These are phyloP conservation scores for Tipula unca DNA, from an alignment of 2,888 invertebrate species.

Conservation along the genomic window DNA sequence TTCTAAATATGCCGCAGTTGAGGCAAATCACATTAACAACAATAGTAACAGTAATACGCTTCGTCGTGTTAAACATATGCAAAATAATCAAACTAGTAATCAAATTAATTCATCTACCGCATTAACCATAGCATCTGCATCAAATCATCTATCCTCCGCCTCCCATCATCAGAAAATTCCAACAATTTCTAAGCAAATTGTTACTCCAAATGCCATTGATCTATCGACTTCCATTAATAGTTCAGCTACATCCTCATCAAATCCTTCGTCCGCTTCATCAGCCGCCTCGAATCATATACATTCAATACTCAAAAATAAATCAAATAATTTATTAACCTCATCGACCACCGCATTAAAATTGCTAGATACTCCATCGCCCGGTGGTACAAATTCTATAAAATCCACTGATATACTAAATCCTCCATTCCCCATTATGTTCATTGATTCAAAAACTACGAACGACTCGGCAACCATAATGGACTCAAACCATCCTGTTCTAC, in stretches of 20 bases:
- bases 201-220: slow-evolving; percentile 25
- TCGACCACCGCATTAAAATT: neutral
- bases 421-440: slow-evolving; percentile 27
- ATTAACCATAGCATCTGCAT: slow-evolving; percentile 29
- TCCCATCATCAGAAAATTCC: slow-evolving; percentile 33
- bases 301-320: slow-evolving; percentile 26
- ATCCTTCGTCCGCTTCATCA: neutral
- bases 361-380: neutral
- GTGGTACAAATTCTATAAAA: neutral
- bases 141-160: slow-evolving; percentile 26
- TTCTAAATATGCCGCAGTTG: neutral
- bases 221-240: neutral
- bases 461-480: slow-evolving; percentile 25
- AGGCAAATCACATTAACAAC: slow-evolving; percentile 24
- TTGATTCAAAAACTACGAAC: slow-evolving; percentile 25
- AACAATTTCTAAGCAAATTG: slow-evolving; percentile 40
- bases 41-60: slow-evolving; percentile 22
- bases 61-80: neutral
- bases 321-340: neutral
- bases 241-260: neutral
- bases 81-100: neutral
- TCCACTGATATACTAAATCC: slow-evolving; percentile 26
- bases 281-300: slow-evolving; percentile 24
- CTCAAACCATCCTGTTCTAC: slow-evolving; percentile 37
- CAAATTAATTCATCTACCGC: slow-evolving; percentile 23